Evolutionary conservation across 2,797 vertebrate genomes (phyloP).

Genomic region (Amazona finschi): DNA sequence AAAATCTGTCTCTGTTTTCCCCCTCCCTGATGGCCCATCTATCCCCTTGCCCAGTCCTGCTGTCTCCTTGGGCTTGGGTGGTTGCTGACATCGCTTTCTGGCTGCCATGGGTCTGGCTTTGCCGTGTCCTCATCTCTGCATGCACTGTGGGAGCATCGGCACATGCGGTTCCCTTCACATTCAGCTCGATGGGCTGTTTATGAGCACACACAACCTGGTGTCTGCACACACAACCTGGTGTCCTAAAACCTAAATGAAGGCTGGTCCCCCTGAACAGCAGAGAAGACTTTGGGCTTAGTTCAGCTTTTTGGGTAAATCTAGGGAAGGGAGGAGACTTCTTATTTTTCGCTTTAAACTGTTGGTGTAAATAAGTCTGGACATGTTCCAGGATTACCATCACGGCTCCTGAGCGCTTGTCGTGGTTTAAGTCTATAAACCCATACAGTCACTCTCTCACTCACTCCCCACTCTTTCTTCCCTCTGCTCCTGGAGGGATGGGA

Average conservation of each 20-base stretch:
- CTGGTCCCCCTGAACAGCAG: not conserved
- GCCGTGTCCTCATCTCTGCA: accelerated
- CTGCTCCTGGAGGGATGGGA: no score
- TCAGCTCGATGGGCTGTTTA: accelerated
- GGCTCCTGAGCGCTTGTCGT: not conserved
- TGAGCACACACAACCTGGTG: accelerated
- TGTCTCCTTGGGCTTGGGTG: accelerated
- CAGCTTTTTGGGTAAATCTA: not conserved
- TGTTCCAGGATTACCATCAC: not conserved
- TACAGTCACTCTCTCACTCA: no score
- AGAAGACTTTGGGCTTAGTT: not conserved
- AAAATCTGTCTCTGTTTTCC: not conserved
- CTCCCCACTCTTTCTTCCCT: no score
- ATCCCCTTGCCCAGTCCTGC: accelerated
- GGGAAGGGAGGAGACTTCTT: not conserved
- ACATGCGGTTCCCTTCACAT: accelerated
- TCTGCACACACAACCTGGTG: accelerated
- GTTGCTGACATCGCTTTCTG: accelerated
- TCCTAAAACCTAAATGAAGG: not conserved
- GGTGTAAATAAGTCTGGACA: not conserved
- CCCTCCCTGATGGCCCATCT: accelerated
- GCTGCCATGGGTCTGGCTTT: not conserved
- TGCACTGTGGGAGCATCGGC: accelerated
- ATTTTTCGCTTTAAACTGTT: not conserved
- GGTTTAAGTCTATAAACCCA: no score